Evolutionary conservation across 2,888 invertebrate species (phyloP), one percentile per base, ranked within the genome.

Genomic region (Chromoteleia sp.): DNA sequence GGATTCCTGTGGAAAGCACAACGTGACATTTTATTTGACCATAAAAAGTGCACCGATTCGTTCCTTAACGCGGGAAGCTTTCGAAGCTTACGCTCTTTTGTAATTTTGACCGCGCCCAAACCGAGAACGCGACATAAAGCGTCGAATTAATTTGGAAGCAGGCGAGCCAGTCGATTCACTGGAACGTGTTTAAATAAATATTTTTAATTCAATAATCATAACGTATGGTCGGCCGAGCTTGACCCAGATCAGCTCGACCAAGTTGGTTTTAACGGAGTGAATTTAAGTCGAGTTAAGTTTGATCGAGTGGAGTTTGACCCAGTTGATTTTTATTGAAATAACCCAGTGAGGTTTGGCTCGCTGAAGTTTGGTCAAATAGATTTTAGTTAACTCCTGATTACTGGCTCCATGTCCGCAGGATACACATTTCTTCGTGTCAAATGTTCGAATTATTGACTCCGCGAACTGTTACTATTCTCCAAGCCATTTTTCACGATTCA

Each of bases 281-380:
- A 78, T 78, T 78, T 78, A 73, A 73, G 78, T 78, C 48, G 45
- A 56, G 63, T 78, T 78, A 78, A 78, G 78, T 73, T 73, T 78
- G 78, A 78, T 71, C 78, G 73, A 73, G 67, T 63, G 52, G 73
- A 78, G 78, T 78, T 78, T 78, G 78, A 78, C 78, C 78, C 59
- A 78, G 71, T 79, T 79, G 78, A 79, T 79, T 79, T 79, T 79
- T 73, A 73, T 79, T 73, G 73, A 79, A 73, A 78, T 78, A 71
- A 78, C 65, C 71, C 56, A 65, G 67, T 61, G 70, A 70, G 67
- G 56, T 75, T 63, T 70, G 56, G 70, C 71, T 58, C 61, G 41
- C 3, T 45, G 21, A 78, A 71, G 71, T 65, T 71, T 50, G 50
- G 77, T 65, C 70, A 78, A 78, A 78, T 78, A 63, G 77, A 65